Percentiles rank a stretch among this genome's conserved stretches.
Conservation (phyloP, 2,113 vertebrate genomes). For the Sapayoa aenigma region DNA sequence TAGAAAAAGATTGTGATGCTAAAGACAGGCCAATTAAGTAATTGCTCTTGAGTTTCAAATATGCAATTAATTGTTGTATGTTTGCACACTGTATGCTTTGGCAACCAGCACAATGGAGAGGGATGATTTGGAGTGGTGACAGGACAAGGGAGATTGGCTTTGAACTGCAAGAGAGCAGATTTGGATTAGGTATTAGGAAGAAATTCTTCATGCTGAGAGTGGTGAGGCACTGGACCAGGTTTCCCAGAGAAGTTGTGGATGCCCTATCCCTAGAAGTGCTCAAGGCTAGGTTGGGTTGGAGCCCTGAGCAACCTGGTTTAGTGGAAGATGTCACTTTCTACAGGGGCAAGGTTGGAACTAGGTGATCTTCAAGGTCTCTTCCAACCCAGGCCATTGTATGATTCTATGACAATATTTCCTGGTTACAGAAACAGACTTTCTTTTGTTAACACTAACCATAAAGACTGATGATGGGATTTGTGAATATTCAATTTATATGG, state of each 20-base stretch:
- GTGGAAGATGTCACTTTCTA: neutral
- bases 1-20: neutral
- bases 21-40: neutral
- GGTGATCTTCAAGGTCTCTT: rapidly evolving
- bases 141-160: neutral
- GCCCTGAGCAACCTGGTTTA: neutral
- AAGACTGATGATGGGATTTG: neutral
- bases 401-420: neutral
- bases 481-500: neutral
- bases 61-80: neutral
- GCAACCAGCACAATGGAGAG: neutral
- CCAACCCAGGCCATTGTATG: neutral
- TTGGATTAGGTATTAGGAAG: neutral
- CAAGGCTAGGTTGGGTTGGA: neutral
- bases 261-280: neutral
- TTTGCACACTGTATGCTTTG: neutral
- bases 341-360: neutral
- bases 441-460: neutral
- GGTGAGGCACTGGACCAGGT: neutral
- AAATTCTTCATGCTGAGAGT: neutral
- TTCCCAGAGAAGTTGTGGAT: neutral
- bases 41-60: neutral
- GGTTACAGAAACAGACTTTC: neutral
- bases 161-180: neutral
- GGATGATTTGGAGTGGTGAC: neutral